Conservation (phyloP, 1,140 invertebrate genomes). For the Parasteatoda tepidariorum region DNA sequence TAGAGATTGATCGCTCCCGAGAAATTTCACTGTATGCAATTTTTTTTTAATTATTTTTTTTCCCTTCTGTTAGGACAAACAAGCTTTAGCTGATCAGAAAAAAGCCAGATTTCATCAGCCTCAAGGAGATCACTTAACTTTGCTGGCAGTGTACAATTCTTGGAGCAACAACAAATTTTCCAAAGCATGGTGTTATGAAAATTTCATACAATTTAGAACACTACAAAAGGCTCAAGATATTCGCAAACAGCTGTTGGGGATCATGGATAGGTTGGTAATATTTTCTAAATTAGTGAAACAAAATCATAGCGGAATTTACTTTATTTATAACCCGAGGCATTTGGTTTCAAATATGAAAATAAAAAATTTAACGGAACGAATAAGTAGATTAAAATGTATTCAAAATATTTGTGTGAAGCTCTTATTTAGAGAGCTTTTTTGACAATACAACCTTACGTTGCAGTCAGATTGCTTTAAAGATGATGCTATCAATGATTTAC, state of each 20-base stretch:
- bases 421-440: too few relatives aligned
- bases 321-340: too few relatives aligned
- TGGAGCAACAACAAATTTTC: slow-evolving; percentile 99
- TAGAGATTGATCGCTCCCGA: too few relatives aligned
- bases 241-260: slow-evolving; percentile 95
- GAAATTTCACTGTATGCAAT: too few relatives aligned
- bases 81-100: slow-evolving; percentile 97
- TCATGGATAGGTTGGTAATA: slow-evolving; percentile 87
- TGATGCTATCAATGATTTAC: too few relatives aligned
- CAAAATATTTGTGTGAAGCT: too few relatives aligned
- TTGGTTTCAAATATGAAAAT: background rate
- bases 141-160: slow-evolving; percentile 97
- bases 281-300: slow-evolving; percentile 67
- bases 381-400: too few relatives aligned
- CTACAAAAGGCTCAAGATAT: slow-evolving; percentile 98
- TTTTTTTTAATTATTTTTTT: too few relatives aligned
- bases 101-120: slow-evolving; percentile 99
- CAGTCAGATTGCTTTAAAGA: background rate
- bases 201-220: slow-evolving; percentile 96
- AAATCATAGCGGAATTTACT: background rate
- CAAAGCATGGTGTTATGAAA: slow-evolving; percentile 99
- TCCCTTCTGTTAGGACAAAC: slow-evolving; percentile 94
- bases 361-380: too few relatives aligned
- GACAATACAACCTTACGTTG: too few relatives aligned
- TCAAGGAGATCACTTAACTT: slow-evolving; percentile 97